phyloP scores from a whole-genome alignment of 2,797 vertebrate species.

The Etheostoma perlongum region DNA sequence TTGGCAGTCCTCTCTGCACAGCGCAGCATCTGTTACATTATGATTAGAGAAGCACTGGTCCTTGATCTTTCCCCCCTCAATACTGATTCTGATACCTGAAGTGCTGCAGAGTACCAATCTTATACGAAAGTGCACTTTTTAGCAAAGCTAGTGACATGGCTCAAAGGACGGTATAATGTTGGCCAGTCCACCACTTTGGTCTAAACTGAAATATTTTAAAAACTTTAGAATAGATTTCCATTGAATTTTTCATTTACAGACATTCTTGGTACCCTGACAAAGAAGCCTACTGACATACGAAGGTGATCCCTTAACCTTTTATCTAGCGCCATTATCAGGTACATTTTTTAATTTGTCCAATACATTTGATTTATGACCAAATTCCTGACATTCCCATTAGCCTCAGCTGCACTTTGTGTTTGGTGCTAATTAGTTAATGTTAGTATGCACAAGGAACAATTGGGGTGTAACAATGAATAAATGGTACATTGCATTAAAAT shows the following conservation, averaged over 20 bases:
- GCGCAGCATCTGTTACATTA: slow-evolving; percentile 27
- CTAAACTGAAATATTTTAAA: not conserved
- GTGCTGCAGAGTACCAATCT: not conserved
- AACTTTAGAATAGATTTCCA: not conserved
- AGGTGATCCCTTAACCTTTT: not conserved
- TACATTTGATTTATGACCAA: not conserved
- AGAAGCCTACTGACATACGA: not conserved
- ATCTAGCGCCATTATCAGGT: not conserved
- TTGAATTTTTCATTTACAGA: slow-evolving; percentile 2
- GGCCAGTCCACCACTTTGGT: not conserved
- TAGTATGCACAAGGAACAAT: not conserved
- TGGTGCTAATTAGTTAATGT: not conserved
- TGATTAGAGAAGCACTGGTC: not conserved
- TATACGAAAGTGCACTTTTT: not conserved
- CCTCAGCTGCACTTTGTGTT: not conserved
- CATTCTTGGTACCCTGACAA: not conserved
- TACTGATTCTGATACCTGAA: slow-evolving; percentile 8
- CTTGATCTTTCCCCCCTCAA: too few species aligned
- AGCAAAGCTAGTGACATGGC: not conserved
- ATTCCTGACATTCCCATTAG: not conserved
- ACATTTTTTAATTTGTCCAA: not conserved
- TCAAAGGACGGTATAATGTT: not conserved
- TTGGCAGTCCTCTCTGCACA: slow-evolving; percentile 26
- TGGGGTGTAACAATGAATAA: not conserved
- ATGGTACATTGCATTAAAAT: not conserved